Evolutionary conservation across 2,797 vertebrate genomes (phyloP), one percentile per base, ranked within the genome.

Genomic region (Eleutherodactylus coqui): DNA sequence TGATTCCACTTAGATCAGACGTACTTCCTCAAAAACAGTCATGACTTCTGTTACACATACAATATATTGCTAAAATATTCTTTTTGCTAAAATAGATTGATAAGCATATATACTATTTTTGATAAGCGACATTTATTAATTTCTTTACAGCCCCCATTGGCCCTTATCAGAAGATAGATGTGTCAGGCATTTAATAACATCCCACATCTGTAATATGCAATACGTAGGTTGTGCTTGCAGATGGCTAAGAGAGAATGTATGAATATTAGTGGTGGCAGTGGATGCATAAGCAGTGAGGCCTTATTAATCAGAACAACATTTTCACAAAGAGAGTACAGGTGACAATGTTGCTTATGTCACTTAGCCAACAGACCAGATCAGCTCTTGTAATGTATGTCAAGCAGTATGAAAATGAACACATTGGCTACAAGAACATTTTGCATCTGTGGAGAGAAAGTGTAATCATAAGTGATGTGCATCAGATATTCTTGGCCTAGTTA

Each of bases 361-460:
- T 70, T 70, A 70, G 34, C 21, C 19, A 70, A 38, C 17, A 70
- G 34, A 70, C 67, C 67, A 41, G 67, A 41, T 70, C 36, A 64
- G 60, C 60, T 64, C 11, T 64, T 64, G 27, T 64, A 60, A 60
- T 29, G 24, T 27, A 62, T 13, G 1, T 64, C 32, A 70, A 21
- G 10, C 19, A 38, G 67, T 41, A 34, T 38, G 36, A 17, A 38
- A 69, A 36, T 69, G 34, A 36, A 38, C 34, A 38, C 16, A 62
- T n/a, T 58, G 55, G 7, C 3, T 34, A 64, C 14, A 64, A 64
- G 29, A 64, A 6, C 62, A 38, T 41, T 70, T 41, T 38, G 8
- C 7, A 21, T 38, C 34, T 36, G 32, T 70, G n/a, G 3, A 21
- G 17, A 19, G 17, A 38, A 64, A 64, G 29, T 17, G 34, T 64